Conservation (phyloP, 2,113 vertebrate species). For the Phyllostomus discolor region DNA sequence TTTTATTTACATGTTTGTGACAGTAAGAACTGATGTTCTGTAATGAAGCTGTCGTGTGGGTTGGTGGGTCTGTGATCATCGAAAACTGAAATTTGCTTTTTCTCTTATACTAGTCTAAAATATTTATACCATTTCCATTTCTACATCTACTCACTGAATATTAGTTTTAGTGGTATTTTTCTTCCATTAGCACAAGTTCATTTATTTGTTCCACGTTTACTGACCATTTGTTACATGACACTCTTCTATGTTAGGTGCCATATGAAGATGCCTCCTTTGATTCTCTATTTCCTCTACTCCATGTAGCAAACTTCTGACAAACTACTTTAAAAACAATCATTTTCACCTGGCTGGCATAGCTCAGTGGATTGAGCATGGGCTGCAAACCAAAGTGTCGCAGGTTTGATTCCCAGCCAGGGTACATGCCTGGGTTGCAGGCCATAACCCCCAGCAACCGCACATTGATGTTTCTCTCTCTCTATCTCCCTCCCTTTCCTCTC, state of each 20-base stretch:
- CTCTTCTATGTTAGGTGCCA: neutral
- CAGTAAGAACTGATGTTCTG: neutral
- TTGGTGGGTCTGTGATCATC: neutral
- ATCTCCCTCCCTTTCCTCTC: no score
- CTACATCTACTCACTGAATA: rapidly evolving
- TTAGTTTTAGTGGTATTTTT: neutral
- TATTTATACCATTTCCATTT: neutral
- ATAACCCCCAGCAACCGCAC: no score
- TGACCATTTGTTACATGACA: neutral
- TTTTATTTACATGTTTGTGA: neutral
- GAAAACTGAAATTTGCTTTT: neutral
- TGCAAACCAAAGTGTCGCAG: no score
- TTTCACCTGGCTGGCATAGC: no score
- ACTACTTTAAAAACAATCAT: neutral
- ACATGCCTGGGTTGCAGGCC: no score
- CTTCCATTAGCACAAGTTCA: neutral
- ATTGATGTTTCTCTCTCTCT: no score
- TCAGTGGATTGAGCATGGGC: no score
- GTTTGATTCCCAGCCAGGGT: no score
- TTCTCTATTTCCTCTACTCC: neutral
- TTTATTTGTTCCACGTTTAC: neutral
- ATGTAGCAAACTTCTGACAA: neutral
- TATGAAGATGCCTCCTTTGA: neutral
- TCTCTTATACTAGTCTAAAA: neutral
- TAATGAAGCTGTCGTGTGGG: neutral